These are phyloP conservation scores for Sebastiscus albofasciatus DNA, from an alignment of 2,797 vertebrate species.

Conservation along the genomic window DNA sequence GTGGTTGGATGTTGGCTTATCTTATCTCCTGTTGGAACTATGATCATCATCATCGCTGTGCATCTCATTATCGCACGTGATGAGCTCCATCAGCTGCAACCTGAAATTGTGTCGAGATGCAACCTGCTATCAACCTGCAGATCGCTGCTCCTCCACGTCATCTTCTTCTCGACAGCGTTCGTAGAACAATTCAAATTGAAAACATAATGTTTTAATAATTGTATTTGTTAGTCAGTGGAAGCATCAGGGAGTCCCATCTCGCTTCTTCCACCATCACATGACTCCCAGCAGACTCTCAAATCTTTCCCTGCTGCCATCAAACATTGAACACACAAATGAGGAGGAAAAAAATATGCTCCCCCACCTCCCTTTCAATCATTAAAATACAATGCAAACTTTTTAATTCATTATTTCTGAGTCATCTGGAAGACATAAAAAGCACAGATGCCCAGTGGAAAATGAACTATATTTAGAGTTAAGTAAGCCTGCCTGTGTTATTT, in stretches of 20 bases:
- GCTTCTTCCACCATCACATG: constrained; percentile 35
- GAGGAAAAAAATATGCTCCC: background rate
- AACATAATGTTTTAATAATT: background rate
- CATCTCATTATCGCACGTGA: constrained; percentile 63
- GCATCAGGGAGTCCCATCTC: constrained; percentile 39
- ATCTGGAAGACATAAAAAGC: constrained; percentile 19
- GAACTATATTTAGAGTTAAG: background rate
- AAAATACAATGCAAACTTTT: constrained; percentile 15
- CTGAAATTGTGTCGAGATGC: constrained; percentile 52
- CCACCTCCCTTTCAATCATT: constrained; percentile 11
- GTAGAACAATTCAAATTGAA: constrained; percentile 9
- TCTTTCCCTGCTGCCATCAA: constrained; percentile 21
- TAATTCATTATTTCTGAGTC: constrained; percentile 13
- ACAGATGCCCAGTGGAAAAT: background rate
- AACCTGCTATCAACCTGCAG: constrained; percentile 56
- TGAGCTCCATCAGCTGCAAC: constrained; percentile 64
- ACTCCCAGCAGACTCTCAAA: constrained; percentile 30
- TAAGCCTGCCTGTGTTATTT: background rate
- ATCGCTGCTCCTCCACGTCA: background rate
- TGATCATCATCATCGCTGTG: constrained; percentile 60
- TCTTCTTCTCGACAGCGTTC: background rate
- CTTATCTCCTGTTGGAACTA: constrained; percentile 62
- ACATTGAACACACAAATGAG: constrained; percentile 21
- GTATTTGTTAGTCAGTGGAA: constrained; percentile 22
- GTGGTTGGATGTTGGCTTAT: constrained; percentile 54